Evolutionary conservation across 2,888 invertebrate genomes (phyloP).

Genomic region (Celastrina argiolus): DNA sequence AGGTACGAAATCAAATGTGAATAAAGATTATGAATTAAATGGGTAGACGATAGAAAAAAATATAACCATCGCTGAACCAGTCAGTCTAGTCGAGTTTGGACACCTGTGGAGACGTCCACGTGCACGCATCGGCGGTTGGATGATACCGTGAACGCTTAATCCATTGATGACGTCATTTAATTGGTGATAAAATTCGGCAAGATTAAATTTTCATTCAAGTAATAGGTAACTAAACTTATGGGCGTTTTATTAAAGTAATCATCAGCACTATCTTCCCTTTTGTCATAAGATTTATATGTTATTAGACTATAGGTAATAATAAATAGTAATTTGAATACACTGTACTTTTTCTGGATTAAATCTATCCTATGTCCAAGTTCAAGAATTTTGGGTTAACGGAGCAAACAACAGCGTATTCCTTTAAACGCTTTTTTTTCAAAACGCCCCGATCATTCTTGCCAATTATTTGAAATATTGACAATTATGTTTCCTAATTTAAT

Average conservation of each 20-base stretch:
- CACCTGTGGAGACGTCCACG: constrained; percentile 45
- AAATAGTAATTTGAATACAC: too few relatives aligned
- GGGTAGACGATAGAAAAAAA: not conserved
- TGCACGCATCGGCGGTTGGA: constrained; percentile 14
- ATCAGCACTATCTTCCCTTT: too few relatives aligned
- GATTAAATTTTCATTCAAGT: constrained; percentile 1
- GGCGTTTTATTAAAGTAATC: not conserved
- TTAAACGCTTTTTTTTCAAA: too few relatives aligned
- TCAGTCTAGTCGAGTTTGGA: constrained; percentile 51
- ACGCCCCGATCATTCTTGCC: too few relatives aligned
- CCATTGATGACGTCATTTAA: constrained; percentile 16
- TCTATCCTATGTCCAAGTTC: too few relatives aligned
- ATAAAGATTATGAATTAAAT: constrained; percentile 29
- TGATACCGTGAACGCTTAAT: constrained; percentile 20
- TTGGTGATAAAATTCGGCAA: not conserved
- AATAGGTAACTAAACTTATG: not conserved
- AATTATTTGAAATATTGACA: too few relatives aligned
- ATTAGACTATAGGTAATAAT: too few relatives aligned
- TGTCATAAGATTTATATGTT: too few relatives aligned
- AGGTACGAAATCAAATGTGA: constrained; percentile 3
- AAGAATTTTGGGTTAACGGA: too few relatives aligned
- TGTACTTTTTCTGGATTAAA: too few relatives aligned
- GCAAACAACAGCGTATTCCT: too few relatives aligned
- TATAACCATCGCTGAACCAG: constrained; percentile 42
- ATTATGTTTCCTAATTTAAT: too few relatives aligned